Conservation (phyloP, 2,113 vertebrate species). For the Peromyscus polionotus region DNA sequence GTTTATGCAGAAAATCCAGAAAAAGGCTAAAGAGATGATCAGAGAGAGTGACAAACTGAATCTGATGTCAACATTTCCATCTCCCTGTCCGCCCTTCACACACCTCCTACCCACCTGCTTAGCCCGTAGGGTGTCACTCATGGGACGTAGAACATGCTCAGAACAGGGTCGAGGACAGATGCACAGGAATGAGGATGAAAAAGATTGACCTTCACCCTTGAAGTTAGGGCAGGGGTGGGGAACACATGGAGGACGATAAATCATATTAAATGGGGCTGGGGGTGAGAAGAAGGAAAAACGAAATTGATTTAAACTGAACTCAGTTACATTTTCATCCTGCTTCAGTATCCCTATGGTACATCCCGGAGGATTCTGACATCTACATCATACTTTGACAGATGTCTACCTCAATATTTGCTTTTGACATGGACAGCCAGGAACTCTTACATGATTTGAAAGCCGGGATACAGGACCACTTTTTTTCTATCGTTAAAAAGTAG, state of each 20-base stretch:
- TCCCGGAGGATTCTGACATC: slow-evolving; percentile 13
- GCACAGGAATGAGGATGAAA: neutral
- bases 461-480: neutral
- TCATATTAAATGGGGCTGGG: neutral
- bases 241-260: neutral
- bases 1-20: neutral
- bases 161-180: neutral
- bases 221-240: neutral
- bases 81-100: fast-evolving
- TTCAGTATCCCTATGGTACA: neutral
- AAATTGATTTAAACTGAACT: neutral
- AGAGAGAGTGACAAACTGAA: neutral
- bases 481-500: neutral
- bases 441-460: slow-evolving; percentile 1
- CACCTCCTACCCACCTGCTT: neutral
- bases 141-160: too few species aligned
- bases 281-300: neutral
- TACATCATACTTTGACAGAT: slow-evolving; percentile 2
- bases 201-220: neutral
- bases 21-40: neutral
- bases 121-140: neutral
- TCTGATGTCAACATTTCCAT: neutral
- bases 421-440: slow-evolving; percentile 35
- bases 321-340: neutral
- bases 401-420: neutral